Base-by-base conservation (phyloP, 1,140 invertebrate species). In the Pantala flavescens region DNA sequence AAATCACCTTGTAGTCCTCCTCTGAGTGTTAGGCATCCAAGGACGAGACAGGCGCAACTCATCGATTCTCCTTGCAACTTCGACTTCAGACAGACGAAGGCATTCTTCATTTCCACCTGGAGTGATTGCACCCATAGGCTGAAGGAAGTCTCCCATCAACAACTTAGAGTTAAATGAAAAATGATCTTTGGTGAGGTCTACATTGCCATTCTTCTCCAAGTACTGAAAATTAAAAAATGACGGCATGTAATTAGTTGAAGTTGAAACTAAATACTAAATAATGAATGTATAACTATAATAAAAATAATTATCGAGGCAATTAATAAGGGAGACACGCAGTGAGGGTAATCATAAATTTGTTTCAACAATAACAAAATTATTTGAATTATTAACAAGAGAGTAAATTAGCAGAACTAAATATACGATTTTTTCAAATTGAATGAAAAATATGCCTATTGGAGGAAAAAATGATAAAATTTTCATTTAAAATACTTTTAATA, bases 161-260 rank as follows among this genome's bases (percentile, higher is more conserved):
- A 91, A 87, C 75, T 93, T 90, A 42, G 94, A 91, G 72, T 92
- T 95, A 82, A 97, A 98, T 49, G 91, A 96, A 82, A 98, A 98
- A 82, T 97, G 93, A 24, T 95, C 93, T 23, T 90, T 86, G 0
- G 88, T 90, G 70, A 98, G 83, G 76, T 94, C 92, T 10, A 87
- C 83, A 23, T 85, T 87, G 75, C 89, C 90, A 81, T 92, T 90
- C 80, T 90, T 87, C 77, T 94, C 92, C 78, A 94, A 83, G 81
- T 92, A 92, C 90, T 94, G 82, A 19, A 84, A 81, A 78, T 73
- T 28, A 43, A 73, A 71, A 74, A 49, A 74, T 71, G 42, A 72
- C 16, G n/a, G 14, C n/a, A 28, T 23, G 1, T 23, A 11, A 73
- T 43, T 9, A 43, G 28, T 9, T 5, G 9, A 36, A 36, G 28